Evolutionary conservation across 2,113 vertebrate genomes (phyloP).

Genomic region (Verasper variegatus): DNA sequence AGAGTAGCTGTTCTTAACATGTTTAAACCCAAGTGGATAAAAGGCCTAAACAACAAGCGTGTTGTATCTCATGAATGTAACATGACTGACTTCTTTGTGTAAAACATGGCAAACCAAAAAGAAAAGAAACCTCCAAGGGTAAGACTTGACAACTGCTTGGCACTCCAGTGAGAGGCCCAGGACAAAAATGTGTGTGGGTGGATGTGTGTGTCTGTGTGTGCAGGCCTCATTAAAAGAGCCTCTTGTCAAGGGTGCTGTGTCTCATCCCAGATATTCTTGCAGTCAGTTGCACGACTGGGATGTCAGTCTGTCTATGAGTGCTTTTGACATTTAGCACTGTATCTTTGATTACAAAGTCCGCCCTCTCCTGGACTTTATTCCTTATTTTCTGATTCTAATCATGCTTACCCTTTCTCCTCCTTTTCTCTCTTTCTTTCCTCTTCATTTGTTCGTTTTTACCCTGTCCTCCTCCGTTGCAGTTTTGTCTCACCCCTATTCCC

Average conservation of each 20-base stretch:
- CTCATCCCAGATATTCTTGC: conserved; percentile 16
- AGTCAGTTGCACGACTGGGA: conserved; percentile 3
- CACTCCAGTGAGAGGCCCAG: not conserved
- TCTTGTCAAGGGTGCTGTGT: conserved; percentile 1
- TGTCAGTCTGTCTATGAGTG: not conserved
- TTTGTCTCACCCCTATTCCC: no score
- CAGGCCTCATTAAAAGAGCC: conserved; percentile 18
- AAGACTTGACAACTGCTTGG: not conserved
- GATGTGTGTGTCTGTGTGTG: not conserved
- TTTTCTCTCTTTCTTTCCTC: no score
- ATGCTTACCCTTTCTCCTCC: no score
- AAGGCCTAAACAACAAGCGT: not conserved
- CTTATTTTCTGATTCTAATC: not conserved
- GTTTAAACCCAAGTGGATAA: not conserved
- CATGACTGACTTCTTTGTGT: not conserved
- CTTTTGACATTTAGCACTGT: conserved; percentile 5
- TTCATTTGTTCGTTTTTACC: no score
- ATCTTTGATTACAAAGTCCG: conserved; percentile 12
- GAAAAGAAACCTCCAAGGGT: not conserved
- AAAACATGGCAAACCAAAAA: not conserved
- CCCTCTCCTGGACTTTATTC: not conserved
- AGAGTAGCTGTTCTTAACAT: not conserved
- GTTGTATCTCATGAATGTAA: no score
- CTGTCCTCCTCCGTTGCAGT: no score
- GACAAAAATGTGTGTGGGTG: not conserved